A percentile compares a stretch with the other conserved stretches of the same genome.
Conservation (phyloP, 37 sponge, comb jelly and placozoan genomes). For the Trichoplax adhaerens region DNA sequence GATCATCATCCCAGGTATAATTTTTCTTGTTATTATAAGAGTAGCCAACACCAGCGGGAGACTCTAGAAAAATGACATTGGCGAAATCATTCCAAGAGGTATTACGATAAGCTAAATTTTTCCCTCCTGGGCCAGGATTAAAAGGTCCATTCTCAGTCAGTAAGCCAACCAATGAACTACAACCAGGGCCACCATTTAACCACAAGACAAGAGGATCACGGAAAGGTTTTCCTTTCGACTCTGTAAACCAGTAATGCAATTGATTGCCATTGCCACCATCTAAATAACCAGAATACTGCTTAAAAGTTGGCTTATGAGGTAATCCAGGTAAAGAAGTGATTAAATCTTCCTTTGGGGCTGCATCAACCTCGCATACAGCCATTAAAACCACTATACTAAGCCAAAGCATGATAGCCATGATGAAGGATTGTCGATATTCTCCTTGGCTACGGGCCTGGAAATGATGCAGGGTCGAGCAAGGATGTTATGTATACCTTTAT, state of each 20-base stretch:
- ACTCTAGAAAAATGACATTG: constrained; percentile 13
- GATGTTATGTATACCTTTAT: too few species aligned
- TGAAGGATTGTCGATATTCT: too few species aligned
- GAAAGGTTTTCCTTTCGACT: constrained; percentile 11
- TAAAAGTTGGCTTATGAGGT: constrained; percentile 1
- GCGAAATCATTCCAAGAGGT: too few species aligned
- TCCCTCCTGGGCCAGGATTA: constrained; percentile 5
- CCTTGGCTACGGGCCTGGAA: too few species aligned
- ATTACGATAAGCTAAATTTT: not conserved
- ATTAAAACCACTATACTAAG: too few species aligned
- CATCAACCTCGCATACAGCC: too few species aligned
- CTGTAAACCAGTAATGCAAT: constrained; percentile 64
- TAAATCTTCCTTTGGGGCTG: too few species aligned
- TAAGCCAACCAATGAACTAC: constrained; percentile 30
- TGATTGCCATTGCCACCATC: constrained; percentile 17
- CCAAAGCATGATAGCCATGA: too few species aligned
- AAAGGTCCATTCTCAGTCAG: constrained; percentile 25
- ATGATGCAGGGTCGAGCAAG: too few species aligned
- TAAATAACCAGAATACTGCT: constrained; percentile 33
- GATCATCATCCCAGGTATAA: constrained; percentile 42
- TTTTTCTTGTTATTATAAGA: constrained; percentile 38
- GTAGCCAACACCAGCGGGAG: constrained; percentile 77
- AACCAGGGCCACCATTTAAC: constrained; percentile 51
- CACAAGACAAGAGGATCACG: constrained; percentile 33
- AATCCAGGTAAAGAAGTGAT: constrained; percentile 28